Evolutionary conservation across 1,140 invertebrate genomes (phyloP), one percentile per base, ranked within the genome.

Genomic region (Anoplolepis gracilipes): DNA sequence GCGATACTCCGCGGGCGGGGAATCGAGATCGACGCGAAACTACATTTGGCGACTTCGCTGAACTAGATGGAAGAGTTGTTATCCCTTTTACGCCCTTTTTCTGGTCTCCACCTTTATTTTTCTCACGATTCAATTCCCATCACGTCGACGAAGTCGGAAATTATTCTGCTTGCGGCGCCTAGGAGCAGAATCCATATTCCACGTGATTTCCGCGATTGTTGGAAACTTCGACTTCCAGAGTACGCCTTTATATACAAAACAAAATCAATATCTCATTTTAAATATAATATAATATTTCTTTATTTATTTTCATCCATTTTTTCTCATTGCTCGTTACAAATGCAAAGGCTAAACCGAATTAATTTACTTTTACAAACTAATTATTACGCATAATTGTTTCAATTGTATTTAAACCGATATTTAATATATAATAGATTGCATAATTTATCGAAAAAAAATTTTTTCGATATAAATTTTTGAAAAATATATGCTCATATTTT

Each of bases 101-200:
- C 75, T 70, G 49, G 25, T 70, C 79, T 61, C 28, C 62, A 36
- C 53, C 53, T 69, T 84, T 84, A 70, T 70, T 70, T 65, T 85
- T 82, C 53, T 85, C 49, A 65, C 82, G 75, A 78, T 87, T 87
- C 84, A 88, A 86, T 84, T 87, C 70, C 61, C 61, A 78, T 57
- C 87, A 65, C 67, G 79, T 85, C 76, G 84, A 87, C 70, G 65
- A 73, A 75, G 84, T 55, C 84, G 86, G 86, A 87, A 87, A 87
- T 87, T 87, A 87, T 85, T 79, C 84, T 85, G 76, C 78, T 84
- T 65, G 67, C 49, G 57, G 85, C 46, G 62, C 13, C 49, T 67
- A 46, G 75, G 7, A 64, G 16, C 76, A 79, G 62, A 79, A 82
- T 69, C 76, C 75, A 79, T 67, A 81, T 69, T 82, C 78, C 55